Conservation (phyloP, 2,797 vertebrate species). For the Diceros bicornis region DNA sequence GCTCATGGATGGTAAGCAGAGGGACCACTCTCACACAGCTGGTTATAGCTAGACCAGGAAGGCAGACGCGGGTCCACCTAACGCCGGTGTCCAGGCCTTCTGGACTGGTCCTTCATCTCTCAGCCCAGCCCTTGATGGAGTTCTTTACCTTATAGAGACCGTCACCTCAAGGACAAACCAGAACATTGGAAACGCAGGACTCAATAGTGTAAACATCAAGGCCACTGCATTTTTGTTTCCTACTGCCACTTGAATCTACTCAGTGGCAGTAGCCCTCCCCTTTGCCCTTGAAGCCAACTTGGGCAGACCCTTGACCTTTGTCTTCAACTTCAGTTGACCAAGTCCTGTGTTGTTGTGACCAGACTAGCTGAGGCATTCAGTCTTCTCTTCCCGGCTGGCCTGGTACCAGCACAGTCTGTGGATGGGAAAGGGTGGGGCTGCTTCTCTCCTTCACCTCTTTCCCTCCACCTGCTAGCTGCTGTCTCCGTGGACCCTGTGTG, state of each 20-base stretch:
- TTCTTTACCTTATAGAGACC: neutral
- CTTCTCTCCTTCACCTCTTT: neutral
- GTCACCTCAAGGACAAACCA: neutral
- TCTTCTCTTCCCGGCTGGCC: neutral
- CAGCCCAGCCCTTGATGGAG: neutral
- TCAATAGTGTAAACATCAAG: neutral
- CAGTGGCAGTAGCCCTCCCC: too few species aligned
- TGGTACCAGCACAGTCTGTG: neutral
- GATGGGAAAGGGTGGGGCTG: neutral
- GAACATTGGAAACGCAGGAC: neutral
- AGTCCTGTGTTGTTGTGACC: neutral
- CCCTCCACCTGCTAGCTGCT: neutral
- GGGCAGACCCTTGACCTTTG: neutral
- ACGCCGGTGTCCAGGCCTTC: fast-evolving
- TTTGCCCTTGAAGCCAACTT: neutral
- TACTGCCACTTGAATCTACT: neutral
- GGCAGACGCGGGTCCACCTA: neutral
- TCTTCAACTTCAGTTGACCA: neutral
- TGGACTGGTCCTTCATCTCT: neutral
- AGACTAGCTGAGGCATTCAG: neutral
- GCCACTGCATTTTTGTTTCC: neutral
- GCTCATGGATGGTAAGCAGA: neutral
- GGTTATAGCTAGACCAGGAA: neutral
- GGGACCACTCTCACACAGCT: neutral
- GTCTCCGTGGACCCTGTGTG: neutral